Percentiles rank a stretch among this genome's conserved stretches.
Evolutionary conservation across 2,888 invertebrate genomes (phyloP).

Genomic region (Melanchra persicariae): DNA sequence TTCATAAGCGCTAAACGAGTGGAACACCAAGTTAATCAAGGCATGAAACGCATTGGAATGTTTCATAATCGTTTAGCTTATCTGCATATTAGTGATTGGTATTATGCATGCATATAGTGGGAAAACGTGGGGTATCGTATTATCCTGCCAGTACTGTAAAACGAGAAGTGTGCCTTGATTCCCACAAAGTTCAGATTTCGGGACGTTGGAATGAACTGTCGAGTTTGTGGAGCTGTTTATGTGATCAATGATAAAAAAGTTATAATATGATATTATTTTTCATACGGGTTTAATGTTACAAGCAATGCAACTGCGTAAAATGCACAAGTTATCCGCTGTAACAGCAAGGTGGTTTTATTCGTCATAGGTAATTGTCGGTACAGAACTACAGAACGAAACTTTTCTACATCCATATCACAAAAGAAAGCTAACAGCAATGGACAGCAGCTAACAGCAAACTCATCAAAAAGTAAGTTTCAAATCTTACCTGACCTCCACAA

Average conservation of each 20-base stretch:
- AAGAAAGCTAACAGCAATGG: neutral
- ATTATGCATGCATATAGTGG: neutral
- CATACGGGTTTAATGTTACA: constrained; percentile 7
- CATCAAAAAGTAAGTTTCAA: neutral
- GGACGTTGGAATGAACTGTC: neutral
- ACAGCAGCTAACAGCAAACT: no score
- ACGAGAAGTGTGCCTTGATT: neutral
- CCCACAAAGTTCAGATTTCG: constrained; percentile 25
- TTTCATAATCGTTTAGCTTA: constrained; percentile 44
- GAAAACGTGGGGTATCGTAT: neutral
- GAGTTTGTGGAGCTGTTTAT: neutral
- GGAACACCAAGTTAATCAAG: constrained; percentile 46
- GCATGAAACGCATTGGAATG: constrained; percentile 41
- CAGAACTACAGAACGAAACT: neutral
- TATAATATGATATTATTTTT: constrained; percentile 8
- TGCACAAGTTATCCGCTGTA: neutral
- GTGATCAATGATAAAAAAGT: neutral
- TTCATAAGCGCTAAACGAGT: constrained; percentile 30
- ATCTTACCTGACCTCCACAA: no score
- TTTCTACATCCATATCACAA: neutral
- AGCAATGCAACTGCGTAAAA: neutral
- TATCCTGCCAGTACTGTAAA: neutral
- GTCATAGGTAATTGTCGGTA: neutral
- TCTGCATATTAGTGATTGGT: constrained; percentile 1
- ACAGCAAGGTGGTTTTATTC: no score